Percentiles rank a stretch among this genome's conserved stretches.
These are phyloP conservation scores for Cassiopea andromeda DNA, from an alignment of 30 jellyfish, hydroid and myxozoan genomes.

Conservation along the genomic window DNA sequence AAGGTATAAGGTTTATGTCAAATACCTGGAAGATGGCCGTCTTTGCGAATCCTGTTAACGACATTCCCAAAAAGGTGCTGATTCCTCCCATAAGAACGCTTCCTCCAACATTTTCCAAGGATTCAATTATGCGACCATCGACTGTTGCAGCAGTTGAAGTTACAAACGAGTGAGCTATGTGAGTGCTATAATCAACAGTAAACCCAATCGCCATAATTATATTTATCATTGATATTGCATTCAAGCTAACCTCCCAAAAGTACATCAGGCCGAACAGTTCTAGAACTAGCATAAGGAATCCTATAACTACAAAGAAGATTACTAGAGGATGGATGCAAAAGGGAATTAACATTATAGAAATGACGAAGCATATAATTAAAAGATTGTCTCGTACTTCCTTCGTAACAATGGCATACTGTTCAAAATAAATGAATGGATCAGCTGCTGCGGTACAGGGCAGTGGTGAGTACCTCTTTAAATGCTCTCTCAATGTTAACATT, in stretches of 20 bases:
- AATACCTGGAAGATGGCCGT: slow-evolving; percentile 70
- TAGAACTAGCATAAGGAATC: slow-evolving; percentile 72
- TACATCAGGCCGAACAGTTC: slow-evolving; percentile 91
- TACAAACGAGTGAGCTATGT: slow-evolving; percentile 92
- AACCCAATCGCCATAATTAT: slow-evolving; percentile 96
- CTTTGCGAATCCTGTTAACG: slow-evolving; percentile 65
- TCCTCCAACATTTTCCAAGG: slow-evolving; percentile 86
- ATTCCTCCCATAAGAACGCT: slow-evolving; percentile 94
- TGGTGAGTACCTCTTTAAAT: slow-evolving; percentile 26
- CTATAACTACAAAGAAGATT: slow-evolving; percentile 60
- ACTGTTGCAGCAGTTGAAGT: slow-evolving; percentile 70
- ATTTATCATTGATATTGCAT: slow-evolving; percentile 90
- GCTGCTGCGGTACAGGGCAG: slow-evolving; percentile 40
- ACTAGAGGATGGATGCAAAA: slow-evolving; percentile 84
- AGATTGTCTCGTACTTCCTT: slow-evolving; percentile 75
- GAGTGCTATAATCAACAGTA: slow-evolving; percentile 97
- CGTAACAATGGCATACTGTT: slow-evolving; percentile 80
- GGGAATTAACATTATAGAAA: slow-evolving; percentile 74
- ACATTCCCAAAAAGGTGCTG: slow-evolving; percentile 78
- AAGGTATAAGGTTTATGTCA: not conserved
- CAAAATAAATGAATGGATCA: slow-evolving; percentile 79
- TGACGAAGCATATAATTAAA: slow-evolving; percentile 62
- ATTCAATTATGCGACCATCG: slow-evolving; percentile 73
- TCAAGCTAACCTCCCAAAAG: slow-evolving; percentile 86
- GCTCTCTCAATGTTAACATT: slow-evolving; percentile 79